Base-by-base conservation (phyloP, 2,113 vertebrate species). In the Plotosus lineatus region DNA sequence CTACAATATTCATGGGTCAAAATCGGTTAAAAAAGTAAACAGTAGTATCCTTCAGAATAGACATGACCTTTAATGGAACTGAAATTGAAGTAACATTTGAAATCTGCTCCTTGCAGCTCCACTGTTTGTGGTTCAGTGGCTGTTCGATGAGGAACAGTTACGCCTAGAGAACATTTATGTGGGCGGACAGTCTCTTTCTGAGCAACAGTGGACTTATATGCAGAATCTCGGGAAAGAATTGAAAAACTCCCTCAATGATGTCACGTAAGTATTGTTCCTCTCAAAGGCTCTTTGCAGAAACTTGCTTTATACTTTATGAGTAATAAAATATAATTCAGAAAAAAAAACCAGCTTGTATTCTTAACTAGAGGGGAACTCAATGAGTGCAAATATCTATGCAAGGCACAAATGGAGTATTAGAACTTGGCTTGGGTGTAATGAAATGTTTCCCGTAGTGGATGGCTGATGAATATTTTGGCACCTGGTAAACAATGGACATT, bases 61-160 rank as follows among this genome's bases (percentile, higher is more conserved):
- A n/a, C 42, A 3, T 11, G 12, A 66, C 42, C 1, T n/a, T 26
- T 40, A 68, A 1, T 26, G 38, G 21, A n/a, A n/a, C n/a, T 68
- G 11, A 40, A 68, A n/a, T n/a, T n/a, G n/a, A 9, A 44, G n/a
- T 69, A n/a, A 26, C 28, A 71, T 46, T 11, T n/a, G 9, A 38
- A 42, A 60, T 66, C 23, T 33, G 84, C 58, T 76, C 81, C 82
- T 38, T 79, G 56, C 75, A 95, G 95, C 94, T 3, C 94, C 94
- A 15, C 85, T 95, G 81, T 95, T 95, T 88, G 90, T 95, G 33
- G 90, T 94, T 44, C 95, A 95, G 87, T 95, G 95, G 94, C 90
- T 95, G 40, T 95, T 95, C 87, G 95, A 95, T 28, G 93, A 94
- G 85, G 94, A 94, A 86, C 95, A 95, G 88, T 84, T 95, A 80